These are phyloP conservation scores for Tinea semifulvella DNA, from an alignment of 2,888 invertebrate species.

Conservation along the genomic window DNA sequence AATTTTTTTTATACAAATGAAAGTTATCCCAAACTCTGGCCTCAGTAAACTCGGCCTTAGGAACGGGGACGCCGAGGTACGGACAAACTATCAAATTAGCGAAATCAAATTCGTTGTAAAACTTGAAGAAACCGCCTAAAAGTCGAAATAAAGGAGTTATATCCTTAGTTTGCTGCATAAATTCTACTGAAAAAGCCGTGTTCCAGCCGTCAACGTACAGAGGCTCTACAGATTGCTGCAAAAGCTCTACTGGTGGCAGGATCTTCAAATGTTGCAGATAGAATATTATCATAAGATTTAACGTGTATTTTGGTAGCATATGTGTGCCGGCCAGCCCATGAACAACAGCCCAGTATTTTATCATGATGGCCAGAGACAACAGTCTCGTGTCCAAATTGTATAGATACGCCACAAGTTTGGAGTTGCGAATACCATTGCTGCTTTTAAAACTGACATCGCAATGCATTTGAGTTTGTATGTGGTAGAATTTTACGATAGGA, in stretches of 20 bases:
- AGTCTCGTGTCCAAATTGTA: constrained; percentile 67
- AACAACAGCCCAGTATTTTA: constrained; percentile 81
- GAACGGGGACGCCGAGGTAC: constrained; percentile 62
- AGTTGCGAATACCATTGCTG: constrained; percentile 75
- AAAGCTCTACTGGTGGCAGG: constrained; percentile 61
- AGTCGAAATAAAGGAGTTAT: constrained; percentile 37
- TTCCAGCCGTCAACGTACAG: constrained; percentile 65
- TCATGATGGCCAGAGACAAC: constrained; percentile 65
- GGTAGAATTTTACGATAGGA: constrained; percentile 80
- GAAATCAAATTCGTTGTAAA: constrained; percentile 70
- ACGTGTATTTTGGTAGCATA: constrained; percentile 73
- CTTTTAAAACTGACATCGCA: constrained; percentile 81
- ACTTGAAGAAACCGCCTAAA: constrained; percentile 73
- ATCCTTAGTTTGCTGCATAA: constrained; percentile 15
- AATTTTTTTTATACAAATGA: constrained; percentile 37
- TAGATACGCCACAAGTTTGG: constrained; percentile 69
- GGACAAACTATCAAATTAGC: constrained; percentile 68
- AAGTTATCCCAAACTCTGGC: constrained; percentile 35
- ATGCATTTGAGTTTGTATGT: constrained; percentile 66
- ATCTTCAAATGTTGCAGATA: constrained; percentile 71
- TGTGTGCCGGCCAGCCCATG: constrained; percentile 66
- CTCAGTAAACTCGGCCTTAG: constrained; percentile 38
- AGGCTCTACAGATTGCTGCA: constrained; percentile 41
- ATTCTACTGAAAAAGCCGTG: constrained; percentile 52
- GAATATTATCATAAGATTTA: constrained; percentile 73